Evolutionary conservation across 2,113 vertebrate genomes (phyloP).

Genomic region (Phylloscopus trochilus): DNA sequence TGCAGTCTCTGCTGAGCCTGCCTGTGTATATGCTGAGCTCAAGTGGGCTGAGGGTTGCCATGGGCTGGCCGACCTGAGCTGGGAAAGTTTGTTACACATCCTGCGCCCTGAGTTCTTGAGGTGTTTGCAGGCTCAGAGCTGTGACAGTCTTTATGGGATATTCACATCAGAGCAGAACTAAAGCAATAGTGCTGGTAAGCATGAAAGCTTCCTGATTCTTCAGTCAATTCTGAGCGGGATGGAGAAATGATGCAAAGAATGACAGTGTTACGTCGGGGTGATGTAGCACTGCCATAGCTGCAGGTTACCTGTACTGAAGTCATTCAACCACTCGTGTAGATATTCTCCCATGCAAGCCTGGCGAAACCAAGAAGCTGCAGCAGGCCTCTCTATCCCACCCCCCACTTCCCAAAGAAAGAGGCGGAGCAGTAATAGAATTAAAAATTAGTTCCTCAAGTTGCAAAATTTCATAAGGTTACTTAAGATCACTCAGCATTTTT

Average conservation of each 20-base stretch:
- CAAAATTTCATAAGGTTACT: not conserved
- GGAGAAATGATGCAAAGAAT: not conserved
- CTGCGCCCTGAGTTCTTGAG: not conserved
- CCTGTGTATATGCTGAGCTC: not conserved
- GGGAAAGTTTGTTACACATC: not conserved
- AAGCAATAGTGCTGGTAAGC: not conserved
- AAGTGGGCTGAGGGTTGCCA: accelerated
- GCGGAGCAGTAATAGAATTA: not conserved
- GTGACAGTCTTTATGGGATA: not conserved
- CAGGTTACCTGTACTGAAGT: not conserved
- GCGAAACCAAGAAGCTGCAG: not conserved
- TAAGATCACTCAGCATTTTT: not conserved
- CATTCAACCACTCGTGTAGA: not conserved
- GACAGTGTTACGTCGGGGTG: not conserved
- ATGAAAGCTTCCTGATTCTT: not conserved
- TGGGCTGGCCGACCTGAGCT: too few species aligned
- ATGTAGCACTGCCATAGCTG: accelerated
- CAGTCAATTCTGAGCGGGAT: not conserved
- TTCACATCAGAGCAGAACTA: not conserved
- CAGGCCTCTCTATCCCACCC: not conserved
- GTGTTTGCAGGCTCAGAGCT: not conserved
- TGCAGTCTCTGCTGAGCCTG: not conserved
- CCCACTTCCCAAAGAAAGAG: not conserved
- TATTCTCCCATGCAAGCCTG: not conserved
- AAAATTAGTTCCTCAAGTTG: not conserved